Evolutionary conservation across 1,140 invertebrate genomes (phyloP), one percentile per base, ranked within the genome.

Genomic region (Calycopis cecrops): DNA sequence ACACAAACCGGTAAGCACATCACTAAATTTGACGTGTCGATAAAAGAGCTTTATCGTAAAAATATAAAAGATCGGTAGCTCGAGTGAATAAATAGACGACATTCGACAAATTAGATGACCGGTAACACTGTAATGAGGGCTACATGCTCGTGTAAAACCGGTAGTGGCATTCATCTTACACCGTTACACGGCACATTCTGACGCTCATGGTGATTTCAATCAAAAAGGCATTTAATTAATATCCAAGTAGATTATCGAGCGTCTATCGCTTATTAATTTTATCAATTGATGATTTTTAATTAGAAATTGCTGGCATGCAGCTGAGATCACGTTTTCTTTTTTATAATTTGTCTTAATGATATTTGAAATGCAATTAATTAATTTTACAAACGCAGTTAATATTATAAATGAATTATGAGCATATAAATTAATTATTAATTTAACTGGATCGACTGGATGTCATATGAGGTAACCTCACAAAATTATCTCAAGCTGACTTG

Each of bases 171-270:
- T 63, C 67, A 79, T 79, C 71, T 73, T 67, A 67, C 60, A 73
- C 75, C 79, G 73, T 83, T 81, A 59, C 52, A 60, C 52, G 59
- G 58, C 64, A 64, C 64, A 66, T 67, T 67, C 62, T 65, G 60
- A 76, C 67, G 65, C 70, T 73, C 71, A 71, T 71, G 73, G 63
- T 72, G 68, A 75, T 79, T 83, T 75, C 69, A 75, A 81, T 76
- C 72, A 70, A 73, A 77, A 73, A 59, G 51, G 59, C 63, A 76
- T 78, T 80, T 84, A 81, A 84, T 84, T 84, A 82, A 80, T 84
- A 80, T 82, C 76, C 70, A 73, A 76, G 65, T 60, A 77, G 63
- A 81, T 76, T 78, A 79, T 72, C 60, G 69, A 52, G 60, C 67
- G 62, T 67, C 60, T 69, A 72, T 71, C 63, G 67, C 65, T 75